Conservation (phyloP, 2,888 invertebrate genomes). For the Lepidochitona cinerea region DNA sequence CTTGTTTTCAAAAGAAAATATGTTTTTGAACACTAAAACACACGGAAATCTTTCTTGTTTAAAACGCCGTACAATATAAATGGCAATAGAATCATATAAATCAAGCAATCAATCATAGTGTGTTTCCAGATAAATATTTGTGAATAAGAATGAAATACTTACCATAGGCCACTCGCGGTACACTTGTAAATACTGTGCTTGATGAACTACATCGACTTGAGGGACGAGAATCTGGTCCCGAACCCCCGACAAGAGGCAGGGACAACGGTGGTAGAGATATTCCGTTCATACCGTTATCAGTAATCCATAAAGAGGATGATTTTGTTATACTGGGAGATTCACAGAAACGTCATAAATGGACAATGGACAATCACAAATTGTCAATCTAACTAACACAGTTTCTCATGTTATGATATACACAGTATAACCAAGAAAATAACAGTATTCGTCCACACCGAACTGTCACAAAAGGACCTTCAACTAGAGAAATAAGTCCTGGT, state of each 20-base stretch:
- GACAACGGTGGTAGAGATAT: not conserved
- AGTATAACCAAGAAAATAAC: not conserved
- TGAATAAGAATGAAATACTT: not conserved
- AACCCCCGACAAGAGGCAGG: not conserved
- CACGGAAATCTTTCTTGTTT: too few species aligned
- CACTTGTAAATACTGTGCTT: not conserved
- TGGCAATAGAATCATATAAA: not conserved
- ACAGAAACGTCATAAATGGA: not conserved
- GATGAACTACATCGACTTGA: not conserved
- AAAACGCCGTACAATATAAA: not conserved
- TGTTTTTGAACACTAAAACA: too few species aligned
- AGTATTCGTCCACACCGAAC: not conserved
- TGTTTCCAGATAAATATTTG: not conserved
- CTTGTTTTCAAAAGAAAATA: too few species aligned
- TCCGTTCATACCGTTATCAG: not conserved
- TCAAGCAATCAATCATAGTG: not conserved
- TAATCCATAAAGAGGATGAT: too few species aligned
- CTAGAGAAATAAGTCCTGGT: too few species aligned
- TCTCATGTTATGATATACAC: not conserved
- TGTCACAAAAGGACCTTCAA: too few species aligned
- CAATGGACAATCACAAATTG: not conserved
- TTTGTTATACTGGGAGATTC: too few species aligned
- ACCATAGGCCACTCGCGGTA: not conserved
- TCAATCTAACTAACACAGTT: not conserved
- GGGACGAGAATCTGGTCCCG: not conserved